Percentiles rank a stretch among this genome's conserved stretches.
Evolutionary conservation across 2,888 invertebrate genomes (phyloP).

Genomic region (Ferrisia virgata): DNA sequence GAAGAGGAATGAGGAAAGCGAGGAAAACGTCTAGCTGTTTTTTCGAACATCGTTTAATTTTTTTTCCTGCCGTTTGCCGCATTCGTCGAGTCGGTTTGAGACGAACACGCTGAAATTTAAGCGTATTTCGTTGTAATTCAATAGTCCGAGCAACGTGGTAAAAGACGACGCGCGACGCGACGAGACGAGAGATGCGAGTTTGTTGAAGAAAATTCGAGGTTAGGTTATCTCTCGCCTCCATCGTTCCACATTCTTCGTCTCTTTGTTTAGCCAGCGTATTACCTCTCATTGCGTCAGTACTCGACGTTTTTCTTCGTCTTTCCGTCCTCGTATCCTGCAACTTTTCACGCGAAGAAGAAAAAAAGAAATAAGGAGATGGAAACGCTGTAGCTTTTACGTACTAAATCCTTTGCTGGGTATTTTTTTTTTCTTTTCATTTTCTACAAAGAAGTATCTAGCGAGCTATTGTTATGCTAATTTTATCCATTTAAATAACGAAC

Average conservation of each 20-base stretch:
- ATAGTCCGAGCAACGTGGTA: not conserved
- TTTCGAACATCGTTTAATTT: not conserved
- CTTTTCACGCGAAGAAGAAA: too few relatives aligned
- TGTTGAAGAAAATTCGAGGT: not conserved
- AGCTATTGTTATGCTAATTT: not conserved
- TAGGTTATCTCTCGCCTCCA: not conserved
- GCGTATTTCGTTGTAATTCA: not conserved
- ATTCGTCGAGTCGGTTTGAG: too few relatives aligned
- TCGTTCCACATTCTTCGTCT: not conserved
- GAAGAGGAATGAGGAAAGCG: not conserved
- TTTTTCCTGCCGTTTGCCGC: not conserved
- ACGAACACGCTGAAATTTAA: not conserved
- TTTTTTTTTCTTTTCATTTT: not conserved
- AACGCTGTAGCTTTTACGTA: not conserved
- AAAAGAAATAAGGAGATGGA: too few relatives aligned
- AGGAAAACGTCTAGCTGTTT: not conserved
- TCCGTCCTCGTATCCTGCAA: too few relatives aligned
- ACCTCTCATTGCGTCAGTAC: too few relatives aligned
- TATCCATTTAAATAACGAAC: not conserved
- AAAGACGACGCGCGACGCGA: too few relatives aligned
- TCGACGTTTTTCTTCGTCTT: too few relatives aligned
- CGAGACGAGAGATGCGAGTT: not conserved
- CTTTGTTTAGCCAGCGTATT: not conserved
- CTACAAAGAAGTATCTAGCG: not conserved
- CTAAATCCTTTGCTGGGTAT: not conserved